Conservation (phyloP, 2,113 vertebrate genomes). For the Catagonus wagneri region DNA sequence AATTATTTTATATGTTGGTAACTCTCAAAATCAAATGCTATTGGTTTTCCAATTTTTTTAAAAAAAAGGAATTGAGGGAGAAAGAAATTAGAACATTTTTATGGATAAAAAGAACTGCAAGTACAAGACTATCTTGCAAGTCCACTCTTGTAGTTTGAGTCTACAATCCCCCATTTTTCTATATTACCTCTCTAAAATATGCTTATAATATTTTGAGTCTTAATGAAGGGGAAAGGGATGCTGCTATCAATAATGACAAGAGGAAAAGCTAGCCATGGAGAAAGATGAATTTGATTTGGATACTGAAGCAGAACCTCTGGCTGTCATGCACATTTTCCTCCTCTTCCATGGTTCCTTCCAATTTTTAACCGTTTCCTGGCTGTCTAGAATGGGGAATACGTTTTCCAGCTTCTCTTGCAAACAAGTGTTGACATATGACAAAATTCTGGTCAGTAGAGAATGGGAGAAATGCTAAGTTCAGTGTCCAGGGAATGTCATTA, state of each 20-base stretch:
- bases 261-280: not conserved
- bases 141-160: not conserved
- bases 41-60: not conserved
- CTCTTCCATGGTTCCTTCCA: not conserved
- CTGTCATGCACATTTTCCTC: not conserved
- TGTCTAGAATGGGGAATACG: not conserved
- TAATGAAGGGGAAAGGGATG: not conserved
- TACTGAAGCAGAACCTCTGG: not conserved
- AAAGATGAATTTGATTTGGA: not conserved
- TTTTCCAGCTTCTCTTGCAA: not conserved
- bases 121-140: not conserved
- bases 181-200: not conserved
- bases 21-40: not conserved
- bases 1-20: not conserved
- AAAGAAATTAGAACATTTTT: not conserved
- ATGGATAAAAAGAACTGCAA: not conserved
- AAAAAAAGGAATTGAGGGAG: not conserved
- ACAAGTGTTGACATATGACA: not conserved
- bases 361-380: not conserved
- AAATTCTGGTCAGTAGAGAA: not conserved
- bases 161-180: not conserved
- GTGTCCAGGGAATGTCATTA: not conserved
- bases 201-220: not conserved
- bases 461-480: slow-evolving; percentile 1
- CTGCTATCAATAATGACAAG: not conserved